Base-by-base conservation (phyloP, 2,113 vertebrate genomes). In the Chionis minor region DNA sequence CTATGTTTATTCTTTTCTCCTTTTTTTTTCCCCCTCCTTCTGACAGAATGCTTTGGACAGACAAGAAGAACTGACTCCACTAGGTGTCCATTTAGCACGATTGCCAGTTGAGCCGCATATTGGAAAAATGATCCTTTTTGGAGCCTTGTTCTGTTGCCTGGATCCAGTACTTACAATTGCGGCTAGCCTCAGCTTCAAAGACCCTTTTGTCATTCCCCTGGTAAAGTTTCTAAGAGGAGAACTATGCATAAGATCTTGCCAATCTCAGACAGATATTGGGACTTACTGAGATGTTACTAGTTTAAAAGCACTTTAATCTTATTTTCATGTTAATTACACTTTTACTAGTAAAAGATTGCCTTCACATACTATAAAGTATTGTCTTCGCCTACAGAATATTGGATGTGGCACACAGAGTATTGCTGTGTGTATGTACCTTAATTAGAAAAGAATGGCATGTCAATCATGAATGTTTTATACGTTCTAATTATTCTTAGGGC, bases 171-270 rank as follows among this genome's bases (percentile, higher is more conserved):
- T 99, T 28, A 99, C 98, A 44, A 99, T 99, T 33, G 99, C 99
- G n/a, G 99, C 99, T 45, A 99, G 99, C 63, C 99, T 99, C 96
- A 99, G 99, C 98, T 99, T 99, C 98, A 99, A 99, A 98, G 99
- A 99, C 94, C 99, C 99, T 38, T 99, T 99, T 97, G 98, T 99
- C 96, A 99, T 99, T 86, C 99, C 99, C 27, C 90, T 99, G 99
- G 99, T 99, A 98, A 96, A 8, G 73, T 74, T 52, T 67, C 67
- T 55, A 10, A 54, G 17, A 13, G 54, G 45, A 32, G 45, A 81
- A 12, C 59, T 40, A 3, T 42, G 19, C 3, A 6, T 14, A 23
- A 59, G 40, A 28, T 9, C 38, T 47, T 21, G 23, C 52, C 58
- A 4, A 24, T 83, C 65, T 65, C 32, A 38, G 17, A 72, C 52